Conservation (phyloP, 2,888 invertebrate species). For the Clunio marinus region DNA sequence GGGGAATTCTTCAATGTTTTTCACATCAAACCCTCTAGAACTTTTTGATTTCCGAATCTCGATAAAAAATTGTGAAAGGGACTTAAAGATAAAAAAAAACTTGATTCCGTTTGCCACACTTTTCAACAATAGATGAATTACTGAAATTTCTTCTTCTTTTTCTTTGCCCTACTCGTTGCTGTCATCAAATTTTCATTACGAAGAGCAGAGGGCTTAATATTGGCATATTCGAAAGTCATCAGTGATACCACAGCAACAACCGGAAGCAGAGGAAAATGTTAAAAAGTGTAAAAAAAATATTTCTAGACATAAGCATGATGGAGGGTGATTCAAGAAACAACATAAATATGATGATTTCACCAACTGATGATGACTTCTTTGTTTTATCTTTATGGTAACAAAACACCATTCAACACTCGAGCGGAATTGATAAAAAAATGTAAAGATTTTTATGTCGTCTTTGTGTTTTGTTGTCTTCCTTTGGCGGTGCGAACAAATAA, state of each 20-base stretch:
- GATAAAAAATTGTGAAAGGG: not conserved
- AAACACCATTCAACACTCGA: conserved; percentile 1
- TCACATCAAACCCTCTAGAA: conserved; percentile 15
- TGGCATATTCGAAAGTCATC: conserved; percentile 25
- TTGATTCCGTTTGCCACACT: conserved; percentile 15
- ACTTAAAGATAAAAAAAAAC: conserved; percentile 1
- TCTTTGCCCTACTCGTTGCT: not conserved
- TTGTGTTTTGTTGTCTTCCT: not conserved
- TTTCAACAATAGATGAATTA: conserved; percentile 15
- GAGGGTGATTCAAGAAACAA: not conserved
- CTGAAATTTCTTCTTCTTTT: not conserved
- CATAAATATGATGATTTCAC: not conserved
- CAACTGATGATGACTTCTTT: conserved; percentile 20
- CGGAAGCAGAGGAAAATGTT: conserved; percentile 10
- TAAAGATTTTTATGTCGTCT: conserved; percentile 4
- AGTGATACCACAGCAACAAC: conserved; percentile 24
- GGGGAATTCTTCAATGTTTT: not conserved
- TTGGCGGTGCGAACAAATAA: conserved; percentile 1
- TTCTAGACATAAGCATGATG: not conserved
- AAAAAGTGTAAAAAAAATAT: conserved; percentile 2
- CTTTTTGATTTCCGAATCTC: no score
- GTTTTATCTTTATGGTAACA: conserved; percentile 23
- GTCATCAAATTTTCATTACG: conserved; percentile 28
- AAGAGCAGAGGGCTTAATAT: conserved; percentile 11
- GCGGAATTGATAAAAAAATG: conserved; percentile 3